Evolutionary conservation across 2,113 vertebrate species (phyloP).

Genomic region (Nettapus auritus): DNA sequence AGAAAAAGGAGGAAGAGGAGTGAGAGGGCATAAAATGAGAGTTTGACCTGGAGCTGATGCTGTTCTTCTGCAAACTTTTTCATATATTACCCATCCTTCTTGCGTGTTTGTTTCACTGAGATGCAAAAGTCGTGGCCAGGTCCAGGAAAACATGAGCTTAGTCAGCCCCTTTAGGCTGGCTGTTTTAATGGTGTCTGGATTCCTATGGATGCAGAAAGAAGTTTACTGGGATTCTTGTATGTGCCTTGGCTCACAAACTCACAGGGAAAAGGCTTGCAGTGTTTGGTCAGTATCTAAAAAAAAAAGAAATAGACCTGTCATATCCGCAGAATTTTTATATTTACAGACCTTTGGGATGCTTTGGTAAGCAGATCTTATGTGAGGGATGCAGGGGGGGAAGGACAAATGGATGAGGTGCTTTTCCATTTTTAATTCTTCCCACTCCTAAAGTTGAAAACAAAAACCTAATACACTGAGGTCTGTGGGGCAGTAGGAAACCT

Average conservation of each 20-base stretch:
- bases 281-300: neutral
- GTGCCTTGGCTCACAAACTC: neutral
- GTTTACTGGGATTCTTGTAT: neutral
- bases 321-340: neutral
- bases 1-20: neutral
- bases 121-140: neutral
- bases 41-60: rapidly evolving
- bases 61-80: neutral
- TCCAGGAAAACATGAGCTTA: neutral
- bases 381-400: neutral
- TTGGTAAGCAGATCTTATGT: neutral
- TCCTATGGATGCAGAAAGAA: neutral
- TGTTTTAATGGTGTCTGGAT: neutral
- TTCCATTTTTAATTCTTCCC: neutral
- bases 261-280: rapidly evolving
- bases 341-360: neutral
- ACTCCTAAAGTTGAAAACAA: neutral
- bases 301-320: neutral
- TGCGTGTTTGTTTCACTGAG: rapidly evolving
- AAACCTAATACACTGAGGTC: neutral
- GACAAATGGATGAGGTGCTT: neutral
- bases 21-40: neutral
- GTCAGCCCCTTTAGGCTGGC: neutral
- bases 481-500: neutral
- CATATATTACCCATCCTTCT: neutral